A percentile compares a stretch with the other conserved stretches of the same genome.
Conservation (phyloP, 2,797 vertebrate genomes). For the Oryzias dopingdopingensis region DNA sequence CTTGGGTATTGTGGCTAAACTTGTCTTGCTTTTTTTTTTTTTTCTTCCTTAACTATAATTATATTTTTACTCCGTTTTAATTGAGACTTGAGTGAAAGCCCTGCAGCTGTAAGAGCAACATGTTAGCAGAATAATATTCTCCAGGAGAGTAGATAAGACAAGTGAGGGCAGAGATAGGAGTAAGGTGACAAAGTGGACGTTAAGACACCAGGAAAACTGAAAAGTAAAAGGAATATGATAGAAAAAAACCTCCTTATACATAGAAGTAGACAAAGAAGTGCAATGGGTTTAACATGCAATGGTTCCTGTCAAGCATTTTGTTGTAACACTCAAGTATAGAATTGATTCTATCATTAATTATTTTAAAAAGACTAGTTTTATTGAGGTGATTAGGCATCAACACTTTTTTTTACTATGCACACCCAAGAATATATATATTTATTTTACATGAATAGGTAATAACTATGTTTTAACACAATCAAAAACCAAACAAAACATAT, state of each 20-base stretch:
- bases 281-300: neutral
- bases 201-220: slow-evolving; percentile 8
- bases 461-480: too few species aligned
- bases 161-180: slow-evolving; percentile 18
- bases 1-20: slow-evolving; percentile 65
- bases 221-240: neutral
- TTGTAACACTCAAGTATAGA: neutral
- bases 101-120: slow-evolving; percentile 37
- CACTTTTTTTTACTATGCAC: too few species aligned
- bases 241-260: neutral
- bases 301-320: too few species aligned
- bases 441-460: too few species aligned
- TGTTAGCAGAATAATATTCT: slow-evolving; percentile 31
- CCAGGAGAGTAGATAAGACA: slow-evolving; percentile 16
- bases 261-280: neutral
- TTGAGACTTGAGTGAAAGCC: slow-evolving; percentile 63
- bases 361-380: too few species aligned
- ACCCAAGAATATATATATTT: too few species aligned
- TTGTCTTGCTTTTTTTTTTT: slow-evolving; percentile 37
- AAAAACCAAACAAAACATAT: too few species aligned
- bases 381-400: too few species aligned
- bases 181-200: slow-evolving; percentile 22
- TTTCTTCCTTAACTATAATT: neutral
- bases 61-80: slow-evolving; percentile 58
- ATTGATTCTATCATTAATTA: neutral